Evolutionary conservation across 2,113 vertebrate species (phyloP).

Genomic region (Colossoma macropomum): DNA sequence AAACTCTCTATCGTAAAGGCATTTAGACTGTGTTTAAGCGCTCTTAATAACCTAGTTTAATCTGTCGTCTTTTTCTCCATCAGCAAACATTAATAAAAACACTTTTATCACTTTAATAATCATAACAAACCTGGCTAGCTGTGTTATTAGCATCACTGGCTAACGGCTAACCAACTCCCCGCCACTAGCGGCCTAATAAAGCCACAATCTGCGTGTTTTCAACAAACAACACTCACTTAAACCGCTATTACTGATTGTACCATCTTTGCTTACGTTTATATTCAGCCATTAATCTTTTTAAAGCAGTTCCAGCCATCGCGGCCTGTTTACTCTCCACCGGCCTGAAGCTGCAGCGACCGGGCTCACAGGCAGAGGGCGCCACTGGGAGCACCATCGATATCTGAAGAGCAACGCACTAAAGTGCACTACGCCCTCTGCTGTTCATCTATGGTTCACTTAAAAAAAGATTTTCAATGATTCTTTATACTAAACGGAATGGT

Average conservation of each 20-base stretch:
- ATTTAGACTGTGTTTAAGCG: too few relatives aligned
- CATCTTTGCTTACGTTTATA: slow-evolving; percentile 52
- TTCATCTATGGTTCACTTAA: not conserved
- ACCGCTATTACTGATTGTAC: too few relatives aligned
- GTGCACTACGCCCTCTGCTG: not conserved
- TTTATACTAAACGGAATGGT: too few relatives aligned
- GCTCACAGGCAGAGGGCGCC: not conserved
- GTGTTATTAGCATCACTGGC: not conserved
- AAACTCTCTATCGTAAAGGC: too few relatives aligned
- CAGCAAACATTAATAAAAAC: too few relatives aligned
- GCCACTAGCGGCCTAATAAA: not conserved
- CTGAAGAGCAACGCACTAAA: not conserved
- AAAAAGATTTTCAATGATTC: too few relatives aligned
- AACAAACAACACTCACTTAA: not conserved
- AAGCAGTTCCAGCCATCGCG: slow-evolving; percentile 55
- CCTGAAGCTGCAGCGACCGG: not conserved
- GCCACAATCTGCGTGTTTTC: not conserved
- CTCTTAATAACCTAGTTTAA: rapidly evolving
- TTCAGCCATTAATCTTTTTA: slow-evolving; percentile 61
- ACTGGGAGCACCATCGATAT: not conserved
- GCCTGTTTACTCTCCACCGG: not conserved
- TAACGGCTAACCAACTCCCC: not conserved
- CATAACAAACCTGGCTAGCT: not conserved
- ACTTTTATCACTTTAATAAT: too few relatives aligned
- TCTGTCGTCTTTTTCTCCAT: too few relatives aligned